phyloP scores from a whole-genome alignment of 1,140 invertebrate species.

The Diabrotica undecimpunctata region DNA sequence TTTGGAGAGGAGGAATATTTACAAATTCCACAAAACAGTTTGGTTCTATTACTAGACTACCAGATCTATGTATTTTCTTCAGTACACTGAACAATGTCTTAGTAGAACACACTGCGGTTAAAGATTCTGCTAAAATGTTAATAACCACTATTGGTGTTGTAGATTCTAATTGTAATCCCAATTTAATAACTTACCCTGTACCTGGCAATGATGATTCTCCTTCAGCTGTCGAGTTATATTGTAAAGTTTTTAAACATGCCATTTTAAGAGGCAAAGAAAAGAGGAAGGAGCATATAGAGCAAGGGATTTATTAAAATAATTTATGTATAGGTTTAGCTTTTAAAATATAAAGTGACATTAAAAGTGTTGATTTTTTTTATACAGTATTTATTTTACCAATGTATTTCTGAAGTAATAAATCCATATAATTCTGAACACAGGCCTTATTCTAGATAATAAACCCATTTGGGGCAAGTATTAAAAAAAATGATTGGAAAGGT shows the following conservation, averaged over 20 bases:
- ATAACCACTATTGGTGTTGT: slow-evolving; percentile 94
- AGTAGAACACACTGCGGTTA: slow-evolving; percentile 70
- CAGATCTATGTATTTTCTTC: slow-evolving; percentile 91
- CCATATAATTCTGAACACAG: no score
- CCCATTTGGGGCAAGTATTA: no score
- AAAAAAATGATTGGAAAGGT: no score
- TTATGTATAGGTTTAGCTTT: background rate
- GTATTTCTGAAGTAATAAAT: no score
- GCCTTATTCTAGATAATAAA: no score
- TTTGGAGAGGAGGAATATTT: slow-evolving; percentile 81
- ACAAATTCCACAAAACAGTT: slow-evolving; percentile 82
- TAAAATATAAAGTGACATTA: no score
- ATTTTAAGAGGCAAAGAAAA: slow-evolving; percentile 83
- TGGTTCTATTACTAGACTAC: slow-evolving; percentile 77
- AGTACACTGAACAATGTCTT: slow-evolving; percentile 77
- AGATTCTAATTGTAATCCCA: slow-evolving; percentile 93
- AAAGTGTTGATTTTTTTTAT: no score
- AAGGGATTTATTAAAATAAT: background rate
- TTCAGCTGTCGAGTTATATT: slow-evolving; percentile 76
- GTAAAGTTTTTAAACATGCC: slow-evolving; percentile 86
- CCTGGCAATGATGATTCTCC: slow-evolving; percentile 96
- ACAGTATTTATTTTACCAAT: no score
- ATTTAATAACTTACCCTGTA: slow-evolving; percentile 89
- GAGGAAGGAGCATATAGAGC: slow-evolving; percentile 51
- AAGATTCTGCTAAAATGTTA: slow-evolving; percentile 86